phyloP scores from a whole-genome alignment of 2,797 vertebrate genomes.

The Enteromius argenteus region DNA sequence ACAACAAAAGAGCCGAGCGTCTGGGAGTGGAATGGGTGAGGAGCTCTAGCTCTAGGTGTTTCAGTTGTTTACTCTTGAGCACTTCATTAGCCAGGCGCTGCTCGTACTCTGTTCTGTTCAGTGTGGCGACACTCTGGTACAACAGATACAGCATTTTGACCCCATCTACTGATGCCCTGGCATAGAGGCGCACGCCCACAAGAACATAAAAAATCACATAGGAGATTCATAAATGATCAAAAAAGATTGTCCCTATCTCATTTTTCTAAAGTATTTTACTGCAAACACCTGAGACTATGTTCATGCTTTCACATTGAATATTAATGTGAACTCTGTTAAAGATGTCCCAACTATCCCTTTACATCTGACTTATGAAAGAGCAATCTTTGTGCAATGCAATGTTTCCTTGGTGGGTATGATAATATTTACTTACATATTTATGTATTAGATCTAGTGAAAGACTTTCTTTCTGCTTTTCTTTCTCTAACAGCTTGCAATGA shows the following conservation, averaged over 20 bases:
- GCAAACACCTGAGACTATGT: background rate
- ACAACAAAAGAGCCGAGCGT: conserved; percentile 56
- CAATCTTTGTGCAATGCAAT: background rate
- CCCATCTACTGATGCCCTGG: conserved; percentile 2
- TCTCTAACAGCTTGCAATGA: background rate
- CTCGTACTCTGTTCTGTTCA: conserved; percentile 19
- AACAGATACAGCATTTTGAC: conserved; percentile 8
- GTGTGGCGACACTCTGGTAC: conserved; percentile 6
- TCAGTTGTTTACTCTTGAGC: conserved; percentile 25
- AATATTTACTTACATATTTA: background rate
- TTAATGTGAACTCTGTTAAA: no score
- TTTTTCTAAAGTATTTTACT: background rate
- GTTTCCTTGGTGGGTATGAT: background rate
- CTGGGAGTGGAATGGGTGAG: conserved; percentile 44
- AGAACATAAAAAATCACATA: background rate
- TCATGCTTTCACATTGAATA: no score
- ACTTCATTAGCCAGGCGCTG: conserved; percentile 24
- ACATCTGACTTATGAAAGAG: background rate
- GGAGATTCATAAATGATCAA: background rate
- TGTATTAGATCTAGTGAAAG: background rate
- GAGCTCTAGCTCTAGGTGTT: conserved; percentile 32
- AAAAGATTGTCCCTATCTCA: background rate
- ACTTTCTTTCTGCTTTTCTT: background rate
- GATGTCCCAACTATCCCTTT: background rate
- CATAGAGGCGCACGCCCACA: background rate